Evolutionary conservation across 2,888 invertebrate species (phyloP), one percentile per base, ranked within the genome.

Genomic region (Sympetrum striolatum): DNA sequence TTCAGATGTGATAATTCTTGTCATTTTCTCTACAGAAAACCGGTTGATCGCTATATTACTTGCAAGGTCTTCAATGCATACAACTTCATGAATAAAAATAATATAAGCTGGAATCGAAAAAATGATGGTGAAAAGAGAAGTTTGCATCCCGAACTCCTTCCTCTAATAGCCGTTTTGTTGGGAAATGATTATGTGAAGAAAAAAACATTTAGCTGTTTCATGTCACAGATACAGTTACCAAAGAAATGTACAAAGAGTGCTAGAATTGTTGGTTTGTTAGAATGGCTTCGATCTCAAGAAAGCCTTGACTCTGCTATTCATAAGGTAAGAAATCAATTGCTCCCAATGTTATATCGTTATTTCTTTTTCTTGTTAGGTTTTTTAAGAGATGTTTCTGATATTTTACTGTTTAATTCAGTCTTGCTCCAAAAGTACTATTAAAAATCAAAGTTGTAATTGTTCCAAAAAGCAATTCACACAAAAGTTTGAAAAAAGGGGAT

Each of bases 111-210:
- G 86, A 86, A 60, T 37, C 58, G 60, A n/a, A 86, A 86, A 86
- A 86, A 60, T 37, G 15, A 37, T 8, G 86, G 86, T 14, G 60
- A 25, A 10, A 48, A 22, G 22, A 18, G 37, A 18, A 60, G 58
- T n/a, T 93, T 98, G 53, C 95, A 96, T 91, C 95, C 95, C 91
- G 95, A 95, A 25, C 94, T 97, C 91, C 93, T 99, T 90, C 98
- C 98, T 0, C 93, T 99, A 37, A 95, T 98, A 91, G 97, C 98
- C 0, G 96, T 97, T 0, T 93, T 98, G 60, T 94, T 98, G 12
- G 99, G 98, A 0, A 99, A 99, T 94, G 99, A 99, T 94, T 98
- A 97, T 94, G 96, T 98, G 14, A 95, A 96, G 73, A 95, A 95
- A 91, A 94, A 94, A 5, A 94, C 95, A 0, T 98, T 98, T 93